Evolutionary conservation across 1,140 invertebrate genomes (phyloP).

Genomic region (Magallana gigas): DNA sequence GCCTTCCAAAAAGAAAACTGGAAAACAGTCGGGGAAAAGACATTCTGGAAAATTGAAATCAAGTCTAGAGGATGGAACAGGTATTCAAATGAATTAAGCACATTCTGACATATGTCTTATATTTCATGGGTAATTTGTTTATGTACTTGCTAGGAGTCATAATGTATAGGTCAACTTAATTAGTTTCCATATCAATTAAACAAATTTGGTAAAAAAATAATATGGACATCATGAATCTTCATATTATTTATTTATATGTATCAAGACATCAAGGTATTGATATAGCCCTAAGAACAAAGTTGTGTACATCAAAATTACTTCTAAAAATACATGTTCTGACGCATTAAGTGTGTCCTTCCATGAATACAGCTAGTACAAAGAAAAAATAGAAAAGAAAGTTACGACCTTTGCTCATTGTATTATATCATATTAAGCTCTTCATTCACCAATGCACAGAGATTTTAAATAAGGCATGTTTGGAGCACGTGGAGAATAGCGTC

Average conservation of each 20-base stretch:
- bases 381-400: not conserved
- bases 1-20: conserved; percentile 1
- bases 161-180: too few species aligned
- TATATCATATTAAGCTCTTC: not conserved
- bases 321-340: not conserved
- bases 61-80: conserved; percentile 22
- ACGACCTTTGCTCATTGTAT: not conserved
- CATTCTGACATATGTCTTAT: not conserved
- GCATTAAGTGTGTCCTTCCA: too few species aligned
- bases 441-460: conserved; percentile 12
- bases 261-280: not conserved
- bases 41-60: conserved; percentile 20
- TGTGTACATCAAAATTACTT: not conserved
- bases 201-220: too few species aligned
- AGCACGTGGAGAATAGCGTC: not conserved
- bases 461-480: conserved; percentile 19
- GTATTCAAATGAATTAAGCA: not conserved
- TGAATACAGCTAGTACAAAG: not conserved
- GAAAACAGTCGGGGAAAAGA: conserved; percentile 30
- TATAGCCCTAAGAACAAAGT: not conserved
- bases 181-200: too few species aligned
- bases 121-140: not conserved
- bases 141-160: not conserved
- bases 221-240: too few species aligned
- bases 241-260: not conserved